Conservation (phyloP, 2,797 vertebrate genomes). For the Acrocephalus scirpaceus region DNA sequence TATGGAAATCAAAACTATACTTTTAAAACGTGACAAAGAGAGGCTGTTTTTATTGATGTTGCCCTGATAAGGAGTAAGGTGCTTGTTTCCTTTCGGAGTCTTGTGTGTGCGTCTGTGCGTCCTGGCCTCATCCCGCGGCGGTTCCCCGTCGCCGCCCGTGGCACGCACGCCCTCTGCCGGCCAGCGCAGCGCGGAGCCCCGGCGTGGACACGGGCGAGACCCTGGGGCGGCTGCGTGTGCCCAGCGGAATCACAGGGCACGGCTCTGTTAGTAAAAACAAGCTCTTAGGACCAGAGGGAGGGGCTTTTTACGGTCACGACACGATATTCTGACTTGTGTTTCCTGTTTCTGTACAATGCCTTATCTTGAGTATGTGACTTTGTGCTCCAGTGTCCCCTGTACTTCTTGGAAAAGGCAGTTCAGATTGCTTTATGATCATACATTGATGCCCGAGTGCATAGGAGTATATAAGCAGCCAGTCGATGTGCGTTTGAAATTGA, state of each 20-base stretch:
- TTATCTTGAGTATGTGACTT: background rate
- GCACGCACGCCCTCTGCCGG: slow-evolving; percentile 4
- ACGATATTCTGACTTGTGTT: background rate
- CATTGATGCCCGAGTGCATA: background rate
- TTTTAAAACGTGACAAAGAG: background rate
- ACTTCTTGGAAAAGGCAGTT: background rate
- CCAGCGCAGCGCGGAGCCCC: background rate
- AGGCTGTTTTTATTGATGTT: background rate
- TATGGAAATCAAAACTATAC: background rate
- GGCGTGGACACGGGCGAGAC: background rate
- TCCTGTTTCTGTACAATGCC: background rate
- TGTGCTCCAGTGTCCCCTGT: background rate
- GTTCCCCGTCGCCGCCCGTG: background rate
- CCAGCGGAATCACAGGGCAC: background rate
- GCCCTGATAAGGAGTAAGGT: background rate
- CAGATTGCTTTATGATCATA: background rate
- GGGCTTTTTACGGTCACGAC: accelerated
- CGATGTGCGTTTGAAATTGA: background rate
- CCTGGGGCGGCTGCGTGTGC: accelerated
- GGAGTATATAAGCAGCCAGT: background rate
- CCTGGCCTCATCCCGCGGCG: background rate
- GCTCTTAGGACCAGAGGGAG: background rate
- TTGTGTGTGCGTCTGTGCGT: background rate
- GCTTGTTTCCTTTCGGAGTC: background rate
- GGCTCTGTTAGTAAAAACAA: no score